Percentiles rank a stretch among this genome's conserved stretches.
Conservation (phyloP, 2,888 invertebrate genomes). For the Mythimna pallens region DNA sequence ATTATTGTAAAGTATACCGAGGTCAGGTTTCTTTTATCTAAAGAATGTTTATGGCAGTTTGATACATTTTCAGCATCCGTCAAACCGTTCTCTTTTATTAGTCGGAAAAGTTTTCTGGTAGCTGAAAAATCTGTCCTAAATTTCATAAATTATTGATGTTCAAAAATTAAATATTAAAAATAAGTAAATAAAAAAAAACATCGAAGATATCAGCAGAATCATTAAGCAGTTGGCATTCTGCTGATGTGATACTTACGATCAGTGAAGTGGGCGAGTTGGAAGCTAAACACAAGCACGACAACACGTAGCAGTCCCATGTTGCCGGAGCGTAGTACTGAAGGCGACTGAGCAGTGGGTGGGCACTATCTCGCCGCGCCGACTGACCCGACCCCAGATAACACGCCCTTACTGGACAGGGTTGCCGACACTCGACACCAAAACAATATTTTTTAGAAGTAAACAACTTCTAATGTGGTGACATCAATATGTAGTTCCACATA, state of each 20-base stretch:
- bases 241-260: constrained; percentile 74
- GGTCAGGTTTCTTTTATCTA: no score
- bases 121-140: not conserved
- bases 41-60: no score
- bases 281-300: constrained; percentile 65
- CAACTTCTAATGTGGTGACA: not conserved
- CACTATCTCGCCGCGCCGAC: constrained; percentile 37
- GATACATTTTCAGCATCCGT: no score
- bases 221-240: no score
- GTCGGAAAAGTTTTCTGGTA: not conserved
- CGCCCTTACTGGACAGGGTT: constrained; percentile 33
- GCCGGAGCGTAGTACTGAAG: not conserved
- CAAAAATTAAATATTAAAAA: no score
- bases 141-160: no score
- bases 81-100: not conserved
- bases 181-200: not conserved
- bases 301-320: constrained; percentile 45
- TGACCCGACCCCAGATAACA: constrained; percentile 53
- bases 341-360: constrained; percentile 7
- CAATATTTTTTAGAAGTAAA: constrained; percentile 15
- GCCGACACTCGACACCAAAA: constrained; percentile 13
- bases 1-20: no score
- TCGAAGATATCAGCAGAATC: not conserved
- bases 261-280: constrained; percentile 67
- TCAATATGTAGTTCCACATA: not conserved